Conservation (phyloP, 2,113 vertebrate genomes). For the Nesoenas mayeri region DNA sequence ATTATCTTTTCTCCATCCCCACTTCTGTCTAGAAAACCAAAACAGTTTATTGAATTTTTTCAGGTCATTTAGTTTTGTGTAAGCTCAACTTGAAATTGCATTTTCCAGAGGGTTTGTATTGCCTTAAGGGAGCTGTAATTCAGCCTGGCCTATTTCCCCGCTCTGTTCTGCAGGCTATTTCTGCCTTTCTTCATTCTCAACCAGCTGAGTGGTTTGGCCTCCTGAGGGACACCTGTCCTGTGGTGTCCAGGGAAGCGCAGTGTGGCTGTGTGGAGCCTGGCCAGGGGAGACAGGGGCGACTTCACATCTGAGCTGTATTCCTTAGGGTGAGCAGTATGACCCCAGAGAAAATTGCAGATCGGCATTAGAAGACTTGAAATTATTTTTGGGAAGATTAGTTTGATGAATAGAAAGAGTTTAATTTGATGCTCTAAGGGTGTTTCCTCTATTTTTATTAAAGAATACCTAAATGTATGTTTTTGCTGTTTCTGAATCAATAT, state of each 20-base stretch:
- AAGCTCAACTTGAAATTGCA: constrained; percentile 34
- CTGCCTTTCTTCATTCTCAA: neutral
- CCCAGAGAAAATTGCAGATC: neutral
- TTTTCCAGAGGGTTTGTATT: constrained; percentile 34
- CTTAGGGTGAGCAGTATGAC: neutral
- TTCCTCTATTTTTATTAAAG: neutral
- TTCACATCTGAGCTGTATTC: neutral
- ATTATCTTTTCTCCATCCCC: neutral
- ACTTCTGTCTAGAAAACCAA: constrained; percentile 26
- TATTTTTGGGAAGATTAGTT: neutral
- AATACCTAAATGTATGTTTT: neutral
- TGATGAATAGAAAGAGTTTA: neutral
- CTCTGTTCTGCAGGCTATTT: neutral
- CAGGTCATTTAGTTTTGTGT: constrained; percentile 53
- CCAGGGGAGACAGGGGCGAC: neutral
- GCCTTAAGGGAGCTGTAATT: constrained; percentile 42
- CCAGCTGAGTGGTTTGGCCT: neutral
- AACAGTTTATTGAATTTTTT: constrained; percentile 61
- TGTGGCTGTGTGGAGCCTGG: neutral
- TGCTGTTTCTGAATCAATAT: neutral
- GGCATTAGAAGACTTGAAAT: neutral
- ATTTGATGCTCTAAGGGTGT: neutral
- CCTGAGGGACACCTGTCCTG: neutral
- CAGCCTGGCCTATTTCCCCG: neutral
- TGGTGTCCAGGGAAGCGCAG: neutral